Base-by-base conservation (phyloP, 2,797 vertebrate species). In the Gymnodraco acuticeps region DNA sequence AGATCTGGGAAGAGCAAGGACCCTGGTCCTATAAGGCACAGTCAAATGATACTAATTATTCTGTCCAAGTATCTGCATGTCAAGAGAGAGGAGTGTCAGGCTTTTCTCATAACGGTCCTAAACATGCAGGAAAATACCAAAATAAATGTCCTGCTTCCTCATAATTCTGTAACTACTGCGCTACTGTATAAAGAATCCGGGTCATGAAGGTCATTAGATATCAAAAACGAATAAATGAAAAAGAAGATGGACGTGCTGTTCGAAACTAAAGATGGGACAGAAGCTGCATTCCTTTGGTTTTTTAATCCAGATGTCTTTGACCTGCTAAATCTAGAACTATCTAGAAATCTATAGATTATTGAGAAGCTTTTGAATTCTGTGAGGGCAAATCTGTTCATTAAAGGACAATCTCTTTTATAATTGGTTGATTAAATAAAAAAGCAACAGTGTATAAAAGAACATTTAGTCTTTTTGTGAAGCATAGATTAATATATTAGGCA, bases 381-480 rank as follows among this genome's bases (percentile, higher is more conserved):
- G 45, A 48, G 3, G 31, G 15, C 12, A 33, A 59, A 76, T 69
- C 3, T 61, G 54, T 60, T 58, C 27, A 60, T 47, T 20, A 80
- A 54, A 43, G 38, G 59, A 47, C 33, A 31, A 70, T 53, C 23
- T 38, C 13, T 38, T 38, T 76, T 77, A 63, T 70, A 80, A 69
- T 41, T 23, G 46, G 38, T 42, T 46, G 50, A 23, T 77, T 72
- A 60, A 48, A 75, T 74, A 68, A 7, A 70, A 75, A 66, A 76
- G 58, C 31, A 73, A 61, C 10, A 45, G 3, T 9, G 15, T 58
- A 41, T 68, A 51, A 76, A 74, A 70, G 23, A 52, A 75, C n/a
- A 70, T 55, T 63, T 19, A 27, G 47, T 69, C 38, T 64, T 84
- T 80, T 59, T 10, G 66, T 8, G 43, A 53, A 72, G 59, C 48